phyloP scores from a whole-genome alignment of 1,140 invertebrate species.

The Bombus superbus region DNA sequence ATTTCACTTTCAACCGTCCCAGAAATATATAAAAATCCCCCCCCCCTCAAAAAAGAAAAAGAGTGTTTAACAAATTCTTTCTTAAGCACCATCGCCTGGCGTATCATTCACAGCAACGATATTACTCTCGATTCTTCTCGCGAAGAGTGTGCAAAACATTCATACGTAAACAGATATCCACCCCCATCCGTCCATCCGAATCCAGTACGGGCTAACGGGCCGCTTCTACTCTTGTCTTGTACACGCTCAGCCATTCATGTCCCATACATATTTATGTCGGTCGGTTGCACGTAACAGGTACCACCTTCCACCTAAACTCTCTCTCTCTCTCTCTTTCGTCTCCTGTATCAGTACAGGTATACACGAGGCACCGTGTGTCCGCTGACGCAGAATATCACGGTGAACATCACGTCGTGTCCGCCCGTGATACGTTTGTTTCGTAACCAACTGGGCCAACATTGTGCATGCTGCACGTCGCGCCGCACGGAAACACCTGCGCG shows the following conservation, averaged over 20 bases:
- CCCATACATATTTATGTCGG: conserved; percentile 80
- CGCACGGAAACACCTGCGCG: conserved; percentile 4
- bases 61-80: background rate
- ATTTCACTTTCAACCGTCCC: no score
- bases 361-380: background rate
- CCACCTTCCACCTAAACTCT: background rate
- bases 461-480: conserved; percentile 44
- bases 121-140: background rate
- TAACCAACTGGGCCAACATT: conserved; percentile 63
- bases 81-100: background rate
- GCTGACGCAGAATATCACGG: conserved; percentile 57
- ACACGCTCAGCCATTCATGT: conserved; percentile 79
- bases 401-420: conserved; percentile 63
- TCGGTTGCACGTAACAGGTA: conserved; percentile 65
- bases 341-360: conserved; percentile 6
- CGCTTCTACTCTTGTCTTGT: conserved; percentile 64
- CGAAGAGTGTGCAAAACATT: background rate
- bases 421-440: conserved; percentile 67
- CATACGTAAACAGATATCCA: background rate
- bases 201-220: conserved; percentile 45
- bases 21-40: no score
- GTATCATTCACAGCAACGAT: background rate
- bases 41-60: no score
- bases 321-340: background rate
- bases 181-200: background rate